Evolutionary conservation across 2,888 invertebrate species (phyloP).

Genomic region (Agonum fuliginosum): DNA sequence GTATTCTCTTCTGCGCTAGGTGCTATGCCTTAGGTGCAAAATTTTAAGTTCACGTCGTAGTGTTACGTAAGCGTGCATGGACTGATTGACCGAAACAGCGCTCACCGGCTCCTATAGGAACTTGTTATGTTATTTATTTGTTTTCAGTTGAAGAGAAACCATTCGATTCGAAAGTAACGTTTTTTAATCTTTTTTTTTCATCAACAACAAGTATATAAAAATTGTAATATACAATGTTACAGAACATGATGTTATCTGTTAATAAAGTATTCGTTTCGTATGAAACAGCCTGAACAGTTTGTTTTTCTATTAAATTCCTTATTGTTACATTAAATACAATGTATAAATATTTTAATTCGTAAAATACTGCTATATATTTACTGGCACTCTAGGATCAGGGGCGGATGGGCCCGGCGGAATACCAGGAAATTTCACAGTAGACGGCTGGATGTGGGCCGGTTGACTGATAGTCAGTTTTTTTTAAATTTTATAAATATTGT

Average conservation of each 20-base stretch:
- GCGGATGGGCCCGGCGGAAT: no score
- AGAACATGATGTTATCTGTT: conserved; percentile 59
- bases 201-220: conserved; percentile 47
- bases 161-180: conserved; percentile 52
- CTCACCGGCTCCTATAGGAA: conserved; percentile 57
- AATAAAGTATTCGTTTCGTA: conserved; percentile 60
- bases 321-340: no score
- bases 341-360: no score
- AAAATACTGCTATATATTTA: no score
- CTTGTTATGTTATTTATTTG: conserved; percentile 55
- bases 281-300: conserved; percentile 52
- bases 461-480: no score
- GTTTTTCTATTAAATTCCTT: conserved; percentile 15
- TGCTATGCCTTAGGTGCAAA: conserved; percentile 58
- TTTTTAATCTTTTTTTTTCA: conserved; percentile 43
- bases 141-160: conserved; percentile 46
- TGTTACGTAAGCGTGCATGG: conserved; percentile 48
- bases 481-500: no score
- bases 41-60: conserved; percentile 57
- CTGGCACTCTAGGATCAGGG: no score
- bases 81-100: conserved; percentile 43
- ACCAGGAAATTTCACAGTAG: no score
- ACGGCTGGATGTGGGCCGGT: no score
- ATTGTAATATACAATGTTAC: conserved; percentile 59
- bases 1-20: not conserved